Base-by-base conservation (phyloP, 2,888 invertebrate species). In the Pseudococcus viburni region DNA sequence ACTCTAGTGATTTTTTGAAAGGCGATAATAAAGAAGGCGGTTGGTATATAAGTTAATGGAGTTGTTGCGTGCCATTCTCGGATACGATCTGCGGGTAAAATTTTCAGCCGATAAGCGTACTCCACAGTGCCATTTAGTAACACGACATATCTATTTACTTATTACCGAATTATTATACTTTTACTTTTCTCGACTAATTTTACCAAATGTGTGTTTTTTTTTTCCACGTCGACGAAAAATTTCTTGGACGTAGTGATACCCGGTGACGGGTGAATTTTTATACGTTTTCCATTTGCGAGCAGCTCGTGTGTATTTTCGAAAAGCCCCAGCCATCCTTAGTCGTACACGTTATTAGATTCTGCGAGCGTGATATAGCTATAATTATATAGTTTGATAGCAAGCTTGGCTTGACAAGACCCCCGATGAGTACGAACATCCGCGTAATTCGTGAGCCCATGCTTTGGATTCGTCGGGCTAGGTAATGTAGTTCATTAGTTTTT, bases 131-230 rank as follows among this genome's bases (percentile, higher is more conserved):
- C 85, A 85, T 85, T 85, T 85, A 85, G 85, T 64, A 85, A 85
- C 85, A 85, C 85, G 85, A 64, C 85, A 85, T 85, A 85, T 85
- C 85, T 85, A 85, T 85, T 85, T 39, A 85, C 80, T 83, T 83
- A 83, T 83, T 46, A 83, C 80, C 15, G 80, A 83, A 83, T 83
- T 83, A 83, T 83, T 83, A 83, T 83, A 83, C 80, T 83, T 83
- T 83, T 83, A 83, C 80, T 83, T 83, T 83, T 73, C 73, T 26
- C 8, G 33, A 33, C 59, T 73, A 73, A 73, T 73, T 73, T 73
- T 73, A 42, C 42, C 42, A 42, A 42, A 42, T 42, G 5, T 17
- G 73, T 12, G 15, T 15, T 33, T 73, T 33, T 73, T 73, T 73
- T 33, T 17, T 33, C 0, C 5, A 33, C 26, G 26, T 19, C 9